phyloP scores from a whole-genome alignment of 2,888 invertebrate species.

The Plebejus anna region DNA sequence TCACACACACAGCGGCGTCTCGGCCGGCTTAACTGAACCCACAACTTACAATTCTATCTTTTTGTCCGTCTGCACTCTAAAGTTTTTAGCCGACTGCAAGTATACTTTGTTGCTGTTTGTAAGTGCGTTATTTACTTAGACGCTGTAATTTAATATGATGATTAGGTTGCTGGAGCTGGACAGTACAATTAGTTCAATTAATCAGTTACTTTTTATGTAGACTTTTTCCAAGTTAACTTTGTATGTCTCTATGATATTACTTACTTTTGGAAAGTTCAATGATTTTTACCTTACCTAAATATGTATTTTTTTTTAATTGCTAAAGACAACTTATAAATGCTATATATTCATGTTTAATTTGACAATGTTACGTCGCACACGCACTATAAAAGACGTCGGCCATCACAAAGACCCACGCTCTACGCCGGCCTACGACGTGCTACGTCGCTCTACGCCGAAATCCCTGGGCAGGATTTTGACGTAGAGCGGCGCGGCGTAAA shows the following conservation, averaged over 20 bases:
- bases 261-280: too few species aligned
- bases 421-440: not conserved
- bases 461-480: not conserved
- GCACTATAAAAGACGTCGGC: not conserved
- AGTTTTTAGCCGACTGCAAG: conserved; percentile 11
- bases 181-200: not conserved
- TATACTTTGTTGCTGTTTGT: conserved; percentile 12
- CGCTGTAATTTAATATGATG: not conserved
- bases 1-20: conserved; percentile 40
- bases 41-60: conserved; percentile 52
- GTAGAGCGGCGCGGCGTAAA: too few species aligned
- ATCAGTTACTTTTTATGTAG: not conserved
- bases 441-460: conserved; percentile 1
- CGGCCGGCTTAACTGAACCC: conserved; percentile 51
- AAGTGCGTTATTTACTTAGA: conserved; percentile 5
- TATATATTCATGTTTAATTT: too few species aligned
- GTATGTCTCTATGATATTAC: too few species aligned
- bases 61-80: conserved; percentile 53
- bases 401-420: not conserved
- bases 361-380: not conserved
- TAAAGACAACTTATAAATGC: too few species aligned
- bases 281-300: too few species aligned
- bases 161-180: not conserved
- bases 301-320: too few species aligned
- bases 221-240: not conserved